A percentile compares a stretch with the other conserved stretches of the same genome.
Conservation (phyloP, 2,888 invertebrate genomes). For the Sesia apiformis region DNA sequence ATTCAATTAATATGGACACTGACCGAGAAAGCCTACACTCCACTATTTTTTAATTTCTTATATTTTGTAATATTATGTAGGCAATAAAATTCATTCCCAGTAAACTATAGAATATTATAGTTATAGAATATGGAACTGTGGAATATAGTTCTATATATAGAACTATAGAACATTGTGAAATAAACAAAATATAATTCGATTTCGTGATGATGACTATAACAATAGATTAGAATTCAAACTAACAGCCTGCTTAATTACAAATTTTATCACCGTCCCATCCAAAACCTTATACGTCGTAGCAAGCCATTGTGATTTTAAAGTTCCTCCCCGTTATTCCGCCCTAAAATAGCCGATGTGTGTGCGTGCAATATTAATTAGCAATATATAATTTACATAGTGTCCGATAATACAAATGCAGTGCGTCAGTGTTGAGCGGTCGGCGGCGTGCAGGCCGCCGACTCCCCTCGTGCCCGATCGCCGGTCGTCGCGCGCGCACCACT, state of each 20-base stretch:
- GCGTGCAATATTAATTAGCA: constrained; percentile 67
- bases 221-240: no score
- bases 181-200: no score
- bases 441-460: constrained; percentile 28
- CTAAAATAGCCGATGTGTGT: constrained; percentile 49
- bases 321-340: constrained; percentile 56
- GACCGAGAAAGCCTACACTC: no score
- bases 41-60: no score
- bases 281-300: constrained; percentile 34
- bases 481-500: constrained; percentile 53
- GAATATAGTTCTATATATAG: no score
- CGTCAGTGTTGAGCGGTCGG: constrained; percentile 38
- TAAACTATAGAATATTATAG: no score
- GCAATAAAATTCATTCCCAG: no score
- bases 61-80: no score
- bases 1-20: no score
- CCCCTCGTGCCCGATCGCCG: constrained; percentile 46
- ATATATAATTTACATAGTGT: constrained; percentile 50
- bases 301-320: constrained; percentile 45
- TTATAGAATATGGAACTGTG: no score
- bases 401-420: constrained; percentile 48
- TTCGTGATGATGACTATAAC: no score
- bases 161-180: no score
- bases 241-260: constrained; percentile 7
- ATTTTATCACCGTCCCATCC: constrained; percentile 31